A percentile compares a stretch with the other conserved stretches of the same genome.
Evolutionary conservation across 2,113 vertebrate genomes (phyloP).

Genomic region (Megaceryle maxima): DNA sequence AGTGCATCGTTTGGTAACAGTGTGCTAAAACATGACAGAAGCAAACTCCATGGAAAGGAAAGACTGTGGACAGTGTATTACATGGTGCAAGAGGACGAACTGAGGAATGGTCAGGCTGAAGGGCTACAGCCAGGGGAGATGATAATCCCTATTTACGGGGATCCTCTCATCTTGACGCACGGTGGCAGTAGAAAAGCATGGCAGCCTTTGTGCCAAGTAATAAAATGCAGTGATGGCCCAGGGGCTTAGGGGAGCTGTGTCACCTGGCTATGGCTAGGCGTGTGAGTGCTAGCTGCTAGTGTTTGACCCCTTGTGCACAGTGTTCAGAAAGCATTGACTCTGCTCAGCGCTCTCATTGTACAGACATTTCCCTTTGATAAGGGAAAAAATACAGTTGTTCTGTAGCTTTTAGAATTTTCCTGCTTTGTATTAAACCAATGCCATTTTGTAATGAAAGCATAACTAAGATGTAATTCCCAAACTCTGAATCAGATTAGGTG

Average conservation of each 20-base stretch:
- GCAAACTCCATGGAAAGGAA: not conserved
- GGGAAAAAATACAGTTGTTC: not conserved
- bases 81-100: not conserved
- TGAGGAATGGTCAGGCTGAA: not conserved
- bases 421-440: not conserved
- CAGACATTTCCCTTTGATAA: no score
- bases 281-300: not conserved
- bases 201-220: not conserved
- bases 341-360: not conserved
- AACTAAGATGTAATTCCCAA: not conserved
- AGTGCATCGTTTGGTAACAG: not conserved
- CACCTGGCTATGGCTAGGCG: not conserved
- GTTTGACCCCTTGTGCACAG: not conserved
- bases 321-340: not conserved
- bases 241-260: accelerated
- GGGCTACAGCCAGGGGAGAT: not conserved
- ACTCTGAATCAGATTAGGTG: not conserved
- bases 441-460: not conserved
- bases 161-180: not conserved
- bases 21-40: not conserved
- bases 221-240: not conserved
- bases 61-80: accelerated
- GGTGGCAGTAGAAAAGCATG: conserved; percentile 13
- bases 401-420: not conserved
- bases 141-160: accelerated